Evolutionary conservation across 1,140 invertebrate species (phyloP), one percentile per base, ranked within the genome.

Genomic region (Campodea augens): DNA sequence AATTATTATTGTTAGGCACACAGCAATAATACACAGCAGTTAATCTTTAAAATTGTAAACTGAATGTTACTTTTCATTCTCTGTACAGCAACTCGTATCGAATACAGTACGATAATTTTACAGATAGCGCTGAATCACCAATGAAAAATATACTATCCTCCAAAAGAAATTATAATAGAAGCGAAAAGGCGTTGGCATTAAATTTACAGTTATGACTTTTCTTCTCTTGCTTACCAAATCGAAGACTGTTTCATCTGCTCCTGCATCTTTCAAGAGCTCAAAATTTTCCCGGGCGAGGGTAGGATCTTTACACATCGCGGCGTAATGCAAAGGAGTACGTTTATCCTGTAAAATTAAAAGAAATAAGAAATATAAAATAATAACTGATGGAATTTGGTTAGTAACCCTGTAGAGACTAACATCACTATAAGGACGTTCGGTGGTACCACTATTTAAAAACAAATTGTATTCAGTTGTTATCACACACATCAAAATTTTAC

Each of bases 291-390:
- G 61, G 1, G 53, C 58, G 12, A 21, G 15, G 12, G 38, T 38
- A 12, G 29, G 15, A 47, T 69, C 67, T 27, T 57, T 41, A 1
- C 63, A 47, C 12, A 66, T 58, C 5, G 67, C 68, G 4, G 68
- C 61, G 49, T 68, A 70, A 50, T 71, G 68, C 1, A 71, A 53
- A 15, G 68, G 63, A 5, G 67, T 71, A 37, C 68, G 27, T 21
- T 38, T 29, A 13, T 49, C 47, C 47, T 49, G n/a, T 13, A n/a
- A 37, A 20, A 18, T 18, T 5, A 29, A n/a, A n/a, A n/a, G 23
- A 21, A 18, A 5, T 46, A 19, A 43, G 24, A 13, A 40, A 10
- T 36, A 21, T 2, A 41, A 21, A 23, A 40, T 15, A 25, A 10
- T 18, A 13, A 41, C 7, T 32, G 15, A 10, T 32, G 27, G 27